These are phyloP conservation scores for Drosophila macrothrix DNA, from an alignment of 2,888 invertebrate genomes.

Conservation along the genomic window DNA sequence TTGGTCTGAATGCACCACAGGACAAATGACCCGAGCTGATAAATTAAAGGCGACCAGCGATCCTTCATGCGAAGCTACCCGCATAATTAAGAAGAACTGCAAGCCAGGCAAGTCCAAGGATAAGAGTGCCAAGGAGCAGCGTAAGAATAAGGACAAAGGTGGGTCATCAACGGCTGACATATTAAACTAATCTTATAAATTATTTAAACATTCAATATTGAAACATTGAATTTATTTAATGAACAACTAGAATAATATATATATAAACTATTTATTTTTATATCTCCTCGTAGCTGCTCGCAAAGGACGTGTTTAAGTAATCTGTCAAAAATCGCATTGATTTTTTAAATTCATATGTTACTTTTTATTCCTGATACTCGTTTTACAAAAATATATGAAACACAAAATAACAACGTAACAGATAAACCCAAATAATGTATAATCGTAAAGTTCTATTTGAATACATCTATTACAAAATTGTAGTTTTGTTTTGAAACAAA, in stretches of 20 bases:
- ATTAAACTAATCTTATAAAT: neutral
- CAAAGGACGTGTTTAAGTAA: constrained; percentile 84
- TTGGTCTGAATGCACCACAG: constrained; percentile 93
- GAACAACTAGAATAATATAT: neutral
- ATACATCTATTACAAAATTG: constrained; percentile 60
- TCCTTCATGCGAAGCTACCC: constrained; percentile 92
- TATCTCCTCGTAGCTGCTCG: constrained; percentile 77
- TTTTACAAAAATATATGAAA: constrained; percentile 54
- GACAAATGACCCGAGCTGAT: constrained; percentile 93
- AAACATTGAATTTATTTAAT: neutral
- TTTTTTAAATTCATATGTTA: constrained; percentile 74
- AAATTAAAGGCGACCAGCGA: constrained; percentile 93
- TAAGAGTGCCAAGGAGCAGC: constrained; percentile 85
- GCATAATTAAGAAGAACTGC: constrained; percentile 94
- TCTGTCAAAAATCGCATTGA: constrained; percentile 35
- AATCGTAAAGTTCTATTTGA: constrained; percentile 62
- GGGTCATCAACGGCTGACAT: constrained; percentile 84
- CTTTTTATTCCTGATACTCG: constrained; percentile 65
- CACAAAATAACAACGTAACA: constrained; percentile 47
- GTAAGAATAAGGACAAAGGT: constrained; percentile 86
- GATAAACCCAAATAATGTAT: constrained; percentile 60
- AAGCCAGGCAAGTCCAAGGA: constrained; percentile 89
- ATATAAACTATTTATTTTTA: constrained; percentile 3
- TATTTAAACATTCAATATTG: neutral
- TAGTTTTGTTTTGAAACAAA: constrained; percentile 68